Percentiles rank a stretch among this genome's conserved stretches.
These are phyloP conservation scores for Agelaius phoeniceus DNA, from an alignment of 2,113 vertebrate genomes.

Conservation along the genomic window DNA sequence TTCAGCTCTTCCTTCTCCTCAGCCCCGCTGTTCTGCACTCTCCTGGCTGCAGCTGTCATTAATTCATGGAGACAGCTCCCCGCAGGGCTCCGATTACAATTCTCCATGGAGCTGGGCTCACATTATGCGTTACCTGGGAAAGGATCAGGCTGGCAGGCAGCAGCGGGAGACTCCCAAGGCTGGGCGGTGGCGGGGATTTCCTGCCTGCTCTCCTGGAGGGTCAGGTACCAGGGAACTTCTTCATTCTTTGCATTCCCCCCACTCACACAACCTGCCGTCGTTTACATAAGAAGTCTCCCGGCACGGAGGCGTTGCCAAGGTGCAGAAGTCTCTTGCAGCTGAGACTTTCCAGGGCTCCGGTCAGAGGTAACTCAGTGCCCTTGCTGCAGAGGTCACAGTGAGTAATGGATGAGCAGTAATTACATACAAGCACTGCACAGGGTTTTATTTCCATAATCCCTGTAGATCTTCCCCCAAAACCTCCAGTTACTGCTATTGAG, in stretches of 20 bases:
- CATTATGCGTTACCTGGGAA: rapidly evolving
- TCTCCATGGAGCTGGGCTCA: neutral
- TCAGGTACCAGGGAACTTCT: neutral
- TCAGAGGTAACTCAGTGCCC: rapidly evolving
- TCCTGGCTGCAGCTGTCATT: neutral
- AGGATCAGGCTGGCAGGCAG: neutral
- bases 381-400: neutral
- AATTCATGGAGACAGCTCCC: neutral
- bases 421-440: neutral
- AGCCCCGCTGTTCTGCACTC: rapidly evolving
- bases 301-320: neutral
- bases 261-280: rapidly evolving
- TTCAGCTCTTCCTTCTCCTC: neutral
- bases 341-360: neutral
- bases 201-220: neutral
- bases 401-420: neutral
- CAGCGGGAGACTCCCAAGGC: neutral
- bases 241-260: neutral
- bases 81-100: rapidly evolving
- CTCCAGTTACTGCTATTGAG: neutral
- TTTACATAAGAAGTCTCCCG: neutral
- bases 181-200: neutral
- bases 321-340: neutral
- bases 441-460: neutral
- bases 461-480: neutral